These are phyloP conservation scores for Apostichopus californicus DNA, from an alignment of 35 echinoderm and acorn worm genomes.

Conservation along the genomic window DNA sequence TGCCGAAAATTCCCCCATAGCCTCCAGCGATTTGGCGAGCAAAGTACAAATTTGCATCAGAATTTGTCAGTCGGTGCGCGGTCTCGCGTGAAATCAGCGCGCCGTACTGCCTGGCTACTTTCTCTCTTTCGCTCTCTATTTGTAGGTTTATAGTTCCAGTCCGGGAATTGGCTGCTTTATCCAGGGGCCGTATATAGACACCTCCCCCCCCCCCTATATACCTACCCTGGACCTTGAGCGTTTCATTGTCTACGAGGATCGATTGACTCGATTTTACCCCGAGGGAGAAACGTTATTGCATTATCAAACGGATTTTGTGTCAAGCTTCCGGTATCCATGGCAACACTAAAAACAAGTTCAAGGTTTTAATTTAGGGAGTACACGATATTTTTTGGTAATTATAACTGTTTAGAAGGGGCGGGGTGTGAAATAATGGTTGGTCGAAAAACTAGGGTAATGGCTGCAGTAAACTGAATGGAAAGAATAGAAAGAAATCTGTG, in stretches of 20 bases:
- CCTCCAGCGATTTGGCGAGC: background rate
- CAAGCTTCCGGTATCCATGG: background rate
- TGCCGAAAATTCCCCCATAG: conserved; percentile 1
- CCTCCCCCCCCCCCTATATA: background rate
- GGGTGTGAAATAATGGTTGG: background rate
- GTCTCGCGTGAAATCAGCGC: conserved; percentile 6
- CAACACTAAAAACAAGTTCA: background rate
- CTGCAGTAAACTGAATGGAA: background rate
- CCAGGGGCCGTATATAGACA: background rate
- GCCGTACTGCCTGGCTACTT: background rate
- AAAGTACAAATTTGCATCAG: conserved; percentile 11
- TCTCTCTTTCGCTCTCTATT: background rate
- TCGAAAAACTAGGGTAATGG: background rate
- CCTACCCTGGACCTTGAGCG: background rate
- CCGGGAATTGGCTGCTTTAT: background rate
- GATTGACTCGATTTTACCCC: background rate
- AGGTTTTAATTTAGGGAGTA: background rate
- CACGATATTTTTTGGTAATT: background rate
- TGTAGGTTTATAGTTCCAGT: background rate
- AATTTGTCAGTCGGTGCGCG: background rate
- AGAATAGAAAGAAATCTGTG: background rate
- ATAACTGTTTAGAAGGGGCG: background rate
- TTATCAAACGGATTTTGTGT: conserved; percentile 14
- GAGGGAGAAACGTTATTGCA: conserved; percentile 16
- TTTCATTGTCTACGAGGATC: background rate